These are phyloP conservation scores for Cotesia glomerata DNA, from an alignment of 1,140 invertebrate species.

Conservation along the genomic window DNA sequence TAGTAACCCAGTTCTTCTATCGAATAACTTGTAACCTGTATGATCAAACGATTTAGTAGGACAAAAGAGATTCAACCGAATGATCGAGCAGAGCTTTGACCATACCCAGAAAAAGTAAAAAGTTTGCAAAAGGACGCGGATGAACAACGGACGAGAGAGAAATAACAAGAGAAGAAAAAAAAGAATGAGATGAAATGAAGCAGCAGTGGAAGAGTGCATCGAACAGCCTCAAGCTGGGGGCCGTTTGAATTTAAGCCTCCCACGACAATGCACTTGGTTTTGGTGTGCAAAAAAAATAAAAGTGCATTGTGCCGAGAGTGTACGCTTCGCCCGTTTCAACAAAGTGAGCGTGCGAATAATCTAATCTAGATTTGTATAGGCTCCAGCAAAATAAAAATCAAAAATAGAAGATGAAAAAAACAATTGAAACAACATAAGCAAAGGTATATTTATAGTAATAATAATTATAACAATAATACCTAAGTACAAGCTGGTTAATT, in stretches of 20 bases:
- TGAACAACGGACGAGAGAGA: slow-evolving; percentile 8
- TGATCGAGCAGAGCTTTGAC: slow-evolving; percentile 22
- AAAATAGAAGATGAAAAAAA: not conserved
- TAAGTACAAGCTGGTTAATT: no score
- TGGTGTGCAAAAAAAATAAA: slow-evolving; percentile 25
- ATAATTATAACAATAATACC: no score
- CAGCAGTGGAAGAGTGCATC: slow-evolving; percentile 23
- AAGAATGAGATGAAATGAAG: slow-evolving; percentile 16
- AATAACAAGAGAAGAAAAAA: slow-evolving; percentile 19
- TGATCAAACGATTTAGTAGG: slow-evolving; percentile 13
- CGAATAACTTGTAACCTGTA: not conserved
- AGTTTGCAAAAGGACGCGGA: no score
- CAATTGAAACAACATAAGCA: not conserved
- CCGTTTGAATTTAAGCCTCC: slow-evolving; percentile 56
- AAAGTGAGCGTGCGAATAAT: slow-evolving; percentile 43
- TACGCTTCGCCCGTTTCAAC: slow-evolving; percentile 38
- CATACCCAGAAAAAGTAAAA: not conserved
- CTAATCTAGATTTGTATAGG: slow-evolving; percentile 26
- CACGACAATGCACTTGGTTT: slow-evolving; percentile 50
- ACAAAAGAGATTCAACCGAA: slow-evolving; percentile 19
- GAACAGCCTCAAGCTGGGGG: slow-evolving; percentile 36
- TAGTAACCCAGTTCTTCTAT: slow-evolving; percentile 18
- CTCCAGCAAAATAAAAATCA: not conserved
- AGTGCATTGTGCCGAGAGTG: slow-evolving; percentile 48
- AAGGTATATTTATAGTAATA: not conserved